Base-by-base conservation (phyloP, 2,888 invertebrate genomes). In the Chrysolina haemoptera region DNA sequence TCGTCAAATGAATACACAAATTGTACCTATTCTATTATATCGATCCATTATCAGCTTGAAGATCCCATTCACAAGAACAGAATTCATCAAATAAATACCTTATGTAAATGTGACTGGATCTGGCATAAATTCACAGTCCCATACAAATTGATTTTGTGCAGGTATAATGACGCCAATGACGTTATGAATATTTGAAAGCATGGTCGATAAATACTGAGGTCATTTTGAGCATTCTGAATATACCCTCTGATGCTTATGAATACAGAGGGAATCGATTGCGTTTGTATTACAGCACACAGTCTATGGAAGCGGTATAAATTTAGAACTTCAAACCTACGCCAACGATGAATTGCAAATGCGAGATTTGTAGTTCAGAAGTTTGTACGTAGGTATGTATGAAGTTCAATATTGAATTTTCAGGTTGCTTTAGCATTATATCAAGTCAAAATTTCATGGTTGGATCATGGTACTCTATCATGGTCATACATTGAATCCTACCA, bases 191-290 rank as follows among this genome's bases (percentile, higher is more conserved):
- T 76, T 78, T 78, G 71, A 73, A 59, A 68, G 46, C 22, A n/a
- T 67, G 69, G 70, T 78, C 78, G 74, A 78, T 78, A 76, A 72
- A 76, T 72, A 55, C 75, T 71, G 76, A 78, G 78, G 76, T 78
- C 72, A 78, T 71, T 76, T 48, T 53, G 50, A 69, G 72, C 68
- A 76, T 64, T 71, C 68, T 40, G 63, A 67, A 66, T 71, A 71
- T 65, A 68, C 59, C 67, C 69, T 40, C 68, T 53, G 63, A 74
- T 63, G 70, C 67, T 70, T 66, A 62, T 67, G 66, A 74, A 74
- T 75, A 68, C 71, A 46, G 62, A 68, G 65, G 20, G 68, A 46
- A 71, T 71, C 59, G 71, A 73, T 73, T 71, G 40, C 71, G 68
- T 63, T 62, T 43, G 46, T 65, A 35, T 59, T 14, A 59, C 59